Base-by-base conservation (phyloP, 2,888 invertebrate species). In the Epirrhoe tristata region DNA sequence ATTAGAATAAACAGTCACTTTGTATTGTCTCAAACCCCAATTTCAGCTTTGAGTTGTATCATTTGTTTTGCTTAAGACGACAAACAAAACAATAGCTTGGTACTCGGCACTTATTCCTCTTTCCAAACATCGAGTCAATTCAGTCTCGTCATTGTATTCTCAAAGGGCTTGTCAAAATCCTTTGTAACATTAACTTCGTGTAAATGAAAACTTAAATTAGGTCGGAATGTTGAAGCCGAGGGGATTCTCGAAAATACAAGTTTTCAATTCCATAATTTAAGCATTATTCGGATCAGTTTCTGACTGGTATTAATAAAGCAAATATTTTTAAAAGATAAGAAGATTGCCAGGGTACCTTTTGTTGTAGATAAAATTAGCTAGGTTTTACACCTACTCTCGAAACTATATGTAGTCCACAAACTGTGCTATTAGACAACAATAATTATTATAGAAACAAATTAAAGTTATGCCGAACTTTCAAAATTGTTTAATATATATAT, bases 131-230 rank as follows among this genome's bases (percentile, higher is more conserved):
- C 77, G 78, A 79, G 77, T 73, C 76, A 77, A 79, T 76, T 73
- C 76, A 77, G 80, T 75, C 73, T 75, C 75, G 77, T 75, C 80
- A 78, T 83, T 81, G 80, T 79, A 74, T 76, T 75, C 76, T 74
- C 76, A 76, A 80, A 81, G 78, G 79, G 81, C 80, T 82, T 78
- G 78, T 82, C 76, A 74, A 85, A 85, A 82, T 81, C 86, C 86
- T 90, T 87, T 87, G 88, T 85, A 84, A 84, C 79, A 77, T 75
- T 77, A 86, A 80, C 75, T 73, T 81, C 77, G 75, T 79, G 74
- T 80, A 82, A 83, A 84, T 83, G 83, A 81, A 88, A 88, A 87
- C 88, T 88, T 88, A 82, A 87, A 90, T 89, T 88, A 87, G 81
- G 84, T 82, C 76, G 70, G 61, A 77, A 81, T 79, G 73, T 74